Evolutionary conservation across 1,140 invertebrate genomes (phyloP).

Genomic region (Lordiphosa mommai): DNA sequence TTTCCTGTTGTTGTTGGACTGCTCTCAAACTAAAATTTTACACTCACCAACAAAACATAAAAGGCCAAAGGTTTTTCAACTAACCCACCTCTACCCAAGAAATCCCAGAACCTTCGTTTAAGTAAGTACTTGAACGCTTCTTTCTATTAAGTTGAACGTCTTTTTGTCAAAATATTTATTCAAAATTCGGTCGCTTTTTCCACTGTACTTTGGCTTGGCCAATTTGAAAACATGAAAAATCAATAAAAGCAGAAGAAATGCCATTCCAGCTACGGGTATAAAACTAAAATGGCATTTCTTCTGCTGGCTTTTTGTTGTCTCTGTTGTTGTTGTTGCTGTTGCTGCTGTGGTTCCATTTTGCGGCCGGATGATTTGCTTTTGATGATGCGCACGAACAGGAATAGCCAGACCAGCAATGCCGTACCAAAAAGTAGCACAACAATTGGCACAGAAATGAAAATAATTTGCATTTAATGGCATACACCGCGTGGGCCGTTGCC

Average conservation of each 20-base stretch:
- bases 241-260: constrained; percentile 54
- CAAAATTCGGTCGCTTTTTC: neutral
- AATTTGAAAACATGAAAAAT: constrained; percentile 67
- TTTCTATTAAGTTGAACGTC: too few relatives aligned
- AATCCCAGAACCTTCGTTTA: too few relatives aligned
- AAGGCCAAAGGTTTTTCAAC: too few relatives aligned
- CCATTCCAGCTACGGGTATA: constrained; percentile 42
- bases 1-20: too few relatives aligned
- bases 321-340: neutral
- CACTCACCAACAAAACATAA: too few relatives aligned
- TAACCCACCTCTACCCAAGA: too few relatives aligned
- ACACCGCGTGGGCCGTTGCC: constrained; percentile 48
- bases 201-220: constrained; percentile 20
- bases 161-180: too few relatives aligned
- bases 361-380: constrained; percentile 65
- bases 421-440: constrained; percentile 67
- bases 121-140: too few relatives aligned
- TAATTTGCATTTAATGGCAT: constrained; percentile 78
- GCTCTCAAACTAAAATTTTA: too few relatives aligned
- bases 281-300: too few relatives aligned
- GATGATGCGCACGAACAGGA: constrained; percentile 72
- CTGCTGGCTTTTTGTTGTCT: neutral
- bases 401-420: constrained; percentile 13
- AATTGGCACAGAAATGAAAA: constrained; percentile 78
- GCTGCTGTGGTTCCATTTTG: constrained; percentile 21